phyloP scores from a whole-genome alignment of 35 echinoderm and acorn worm species.

The Nesometra sesokonis region DNA sequence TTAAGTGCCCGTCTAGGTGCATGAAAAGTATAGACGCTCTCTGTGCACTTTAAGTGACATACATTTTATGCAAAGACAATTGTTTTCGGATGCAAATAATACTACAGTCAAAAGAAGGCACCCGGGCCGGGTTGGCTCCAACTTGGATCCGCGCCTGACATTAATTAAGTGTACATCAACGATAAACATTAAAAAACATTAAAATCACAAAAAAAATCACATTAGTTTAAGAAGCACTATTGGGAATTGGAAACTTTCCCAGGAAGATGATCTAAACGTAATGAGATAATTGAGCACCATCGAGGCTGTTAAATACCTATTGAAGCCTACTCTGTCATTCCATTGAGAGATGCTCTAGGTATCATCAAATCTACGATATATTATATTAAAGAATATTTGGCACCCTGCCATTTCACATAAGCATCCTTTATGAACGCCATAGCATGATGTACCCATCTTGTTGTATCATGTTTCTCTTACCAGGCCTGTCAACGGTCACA shows the following conservation, averaged over 20 bases:
- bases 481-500: neutral
- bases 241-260: neutral
- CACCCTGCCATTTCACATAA: neutral
- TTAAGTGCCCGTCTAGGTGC: too few species aligned
- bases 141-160: too few species aligned
- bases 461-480: neutral
- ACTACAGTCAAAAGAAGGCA: too few species aligned
- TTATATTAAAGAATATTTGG: neutral
- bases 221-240: too few species aligned
- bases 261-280: neutral
- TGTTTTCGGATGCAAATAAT: too few species aligned
- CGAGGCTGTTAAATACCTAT: neutral
- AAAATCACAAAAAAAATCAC: too few species aligned
- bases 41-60: too few species aligned
- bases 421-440: neutral
- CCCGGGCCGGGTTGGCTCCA: too few species aligned
- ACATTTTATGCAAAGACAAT: too few species aligned
- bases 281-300: neutral
- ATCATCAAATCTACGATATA: neutral
- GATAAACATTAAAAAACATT: too few species aligned
- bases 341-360: neutral
- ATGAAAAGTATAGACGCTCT: too few species aligned
- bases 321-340: neutral
- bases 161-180: too few species aligned
- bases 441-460: neutral